Evolutionary conservation across 1,140 invertebrate species (phyloP).

Genomic region (Rhysida immarginata): DNA sequence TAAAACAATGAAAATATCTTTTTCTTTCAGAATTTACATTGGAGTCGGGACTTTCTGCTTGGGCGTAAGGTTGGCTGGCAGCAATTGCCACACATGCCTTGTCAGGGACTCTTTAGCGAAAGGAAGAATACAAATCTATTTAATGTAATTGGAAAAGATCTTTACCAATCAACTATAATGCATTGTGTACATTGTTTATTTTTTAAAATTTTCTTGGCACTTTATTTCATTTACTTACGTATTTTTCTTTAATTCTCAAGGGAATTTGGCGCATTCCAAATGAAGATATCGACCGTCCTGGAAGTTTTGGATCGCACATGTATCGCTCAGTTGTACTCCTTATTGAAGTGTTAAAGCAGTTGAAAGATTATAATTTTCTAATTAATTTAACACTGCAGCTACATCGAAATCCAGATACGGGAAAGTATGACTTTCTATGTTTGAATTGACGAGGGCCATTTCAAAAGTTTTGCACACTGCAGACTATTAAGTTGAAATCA

Average conservation of each 20-base stretch:
- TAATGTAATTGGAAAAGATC: no score
- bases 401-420: constrained; percentile 57
- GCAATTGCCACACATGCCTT: constrained; percentile 15
- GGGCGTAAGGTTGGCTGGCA: constrained; percentile 23
- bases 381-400: constrained; percentile 62
- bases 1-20: not conserved
- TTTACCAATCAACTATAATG: no score
- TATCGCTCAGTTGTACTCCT: constrained; percentile 62
- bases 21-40: constrained; percentile 24
- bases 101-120: constrained; percentile 60
- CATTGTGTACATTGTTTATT: constrained; percentile 8
- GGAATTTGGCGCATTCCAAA: constrained; percentile 82
- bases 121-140: constrained; percentile 76
- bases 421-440: no score
- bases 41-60: constrained; percentile 25
- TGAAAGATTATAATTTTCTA: constrained; percentile 63
- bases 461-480: no score
- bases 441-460: not conserved
- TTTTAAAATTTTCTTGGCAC: constrained; percentile 3
- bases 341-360: constrained; percentile 59
- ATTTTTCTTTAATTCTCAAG: constrained; percentile 28
- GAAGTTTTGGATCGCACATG: constrained; percentile 82
- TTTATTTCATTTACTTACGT: not conserved
- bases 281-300: constrained; percentile 76
- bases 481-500: not conserved